Percentiles rank a stretch among this genome's conserved stretches.
phyloP scores from a whole-genome alignment of 2,113 vertebrate species.

The Hemibagrus wyckioides region DNA sequence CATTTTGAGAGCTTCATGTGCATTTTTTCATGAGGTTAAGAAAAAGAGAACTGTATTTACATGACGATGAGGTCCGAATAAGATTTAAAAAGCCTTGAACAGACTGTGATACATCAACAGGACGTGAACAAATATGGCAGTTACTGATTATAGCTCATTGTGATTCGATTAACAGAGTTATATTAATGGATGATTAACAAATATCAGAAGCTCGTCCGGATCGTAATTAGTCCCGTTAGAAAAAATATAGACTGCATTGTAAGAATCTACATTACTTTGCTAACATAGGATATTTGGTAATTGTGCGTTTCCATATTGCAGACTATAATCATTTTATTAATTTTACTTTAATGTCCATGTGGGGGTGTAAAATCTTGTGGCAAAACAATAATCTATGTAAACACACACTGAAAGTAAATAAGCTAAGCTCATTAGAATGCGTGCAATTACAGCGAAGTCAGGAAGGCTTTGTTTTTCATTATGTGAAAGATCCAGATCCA shows the following conservation, averaged over 20 bases:
- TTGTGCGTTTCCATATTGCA: neutral
- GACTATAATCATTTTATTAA: neutral
- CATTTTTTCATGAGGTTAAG: neutral
- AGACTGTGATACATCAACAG: neutral
- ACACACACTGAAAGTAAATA: slow-evolving; percentile 16
- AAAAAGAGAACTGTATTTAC: neutral
- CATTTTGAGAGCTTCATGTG: neutral
- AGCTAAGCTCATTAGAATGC: neutral
- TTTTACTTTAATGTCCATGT: slow-evolving; percentile 10
- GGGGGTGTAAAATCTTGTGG: slow-evolving; percentile 8
- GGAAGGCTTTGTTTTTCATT: slow-evolving; percentile 2
- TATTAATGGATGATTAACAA: neutral
- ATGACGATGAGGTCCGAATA: neutral
- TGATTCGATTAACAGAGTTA: neutral
- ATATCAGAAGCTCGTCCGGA: neutral
- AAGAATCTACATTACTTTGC: neutral
- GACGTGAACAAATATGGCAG: neutral
- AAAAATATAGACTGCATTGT: neutral
- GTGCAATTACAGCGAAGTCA: neutral
- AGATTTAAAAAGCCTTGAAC: neutral
- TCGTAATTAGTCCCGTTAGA: neutral
- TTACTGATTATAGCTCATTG: neutral
- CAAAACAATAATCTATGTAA: neutral
- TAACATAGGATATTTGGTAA: neutral
- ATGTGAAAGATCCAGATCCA: slow-evolving; percentile 13